phyloP scores from a whole-genome alignment of 1,140 invertebrate species.

The Leptinotarsa defecta region DNA sequence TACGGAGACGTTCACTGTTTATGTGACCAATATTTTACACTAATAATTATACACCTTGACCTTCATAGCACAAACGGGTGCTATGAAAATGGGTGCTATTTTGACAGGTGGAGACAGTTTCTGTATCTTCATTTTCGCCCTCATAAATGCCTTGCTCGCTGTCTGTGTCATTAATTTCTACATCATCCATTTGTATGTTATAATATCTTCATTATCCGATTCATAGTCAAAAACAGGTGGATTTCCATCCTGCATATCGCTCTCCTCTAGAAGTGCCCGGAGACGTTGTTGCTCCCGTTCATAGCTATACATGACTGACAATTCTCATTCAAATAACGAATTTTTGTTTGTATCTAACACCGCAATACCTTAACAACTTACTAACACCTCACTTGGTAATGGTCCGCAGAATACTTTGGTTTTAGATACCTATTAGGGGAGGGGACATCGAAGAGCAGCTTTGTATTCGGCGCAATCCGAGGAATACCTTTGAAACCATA shows the following conservation, averaged over 20 bases:
- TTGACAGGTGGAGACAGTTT: neutral
- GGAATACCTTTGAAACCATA: neutral
- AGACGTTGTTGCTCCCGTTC: neutral
- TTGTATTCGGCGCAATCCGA: neutral
- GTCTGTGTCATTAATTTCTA: neutral
- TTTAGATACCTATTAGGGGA: neutral
- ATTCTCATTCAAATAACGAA: neutral
- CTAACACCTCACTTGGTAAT: neutral
- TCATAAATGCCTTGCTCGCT: neutral
- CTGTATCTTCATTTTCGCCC: neutral
- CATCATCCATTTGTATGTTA: neutral
- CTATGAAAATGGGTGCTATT: neutral
- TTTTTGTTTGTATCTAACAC: neutral
- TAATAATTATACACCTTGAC: neutral
- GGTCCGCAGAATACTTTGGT: neutral
- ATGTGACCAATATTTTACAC: neutral
- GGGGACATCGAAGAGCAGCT: neutral
- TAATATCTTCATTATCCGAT: neutral
- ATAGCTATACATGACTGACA: neutral
- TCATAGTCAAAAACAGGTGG: neutral
- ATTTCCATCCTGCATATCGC: neutral
- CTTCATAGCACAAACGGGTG: neutral
- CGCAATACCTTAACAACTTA: neutral
- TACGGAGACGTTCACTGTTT: too few species aligned
- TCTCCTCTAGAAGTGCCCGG: neutral